A percentile compares a stretch with the other conserved stretches of the same genome.
Evolutionary conservation across 2,113 vertebrate species (phyloP).

Genomic region (Burhinus bistriatus): DNA sequence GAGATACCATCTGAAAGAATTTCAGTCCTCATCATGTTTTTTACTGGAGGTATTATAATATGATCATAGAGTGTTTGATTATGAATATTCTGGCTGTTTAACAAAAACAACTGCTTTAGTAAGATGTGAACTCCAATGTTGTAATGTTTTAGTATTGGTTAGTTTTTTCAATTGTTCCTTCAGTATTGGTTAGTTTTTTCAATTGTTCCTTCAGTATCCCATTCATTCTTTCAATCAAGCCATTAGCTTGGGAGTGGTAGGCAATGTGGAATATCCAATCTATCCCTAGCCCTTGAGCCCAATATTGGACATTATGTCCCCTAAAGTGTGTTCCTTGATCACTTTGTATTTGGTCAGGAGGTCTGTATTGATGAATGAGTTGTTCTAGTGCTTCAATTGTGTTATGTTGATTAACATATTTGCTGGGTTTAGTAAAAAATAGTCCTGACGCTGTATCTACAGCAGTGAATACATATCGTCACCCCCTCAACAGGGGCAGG

Average conservation of each 20-base stretch:
- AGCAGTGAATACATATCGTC: neutral
- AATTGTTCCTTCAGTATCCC: neutral
- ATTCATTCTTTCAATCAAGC: neutral
- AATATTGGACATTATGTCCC: neutral
- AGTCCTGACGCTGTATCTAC: neutral
- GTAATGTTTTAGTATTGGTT: neutral
- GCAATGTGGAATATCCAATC: neutral
- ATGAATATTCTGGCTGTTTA: neutral
- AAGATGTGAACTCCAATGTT: neutral
- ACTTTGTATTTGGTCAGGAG: neutral
- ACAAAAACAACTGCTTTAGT: neutral
- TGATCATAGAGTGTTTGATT: neutral
- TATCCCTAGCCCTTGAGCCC: neutral
- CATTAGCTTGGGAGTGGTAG: neutral
- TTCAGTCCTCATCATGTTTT: neutral
- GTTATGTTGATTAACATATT: neutral
- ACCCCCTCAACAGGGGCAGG: neutral
- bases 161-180: neutral
- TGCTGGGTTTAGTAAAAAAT: neutral
- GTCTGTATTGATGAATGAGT: neutral
- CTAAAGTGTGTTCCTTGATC: neutral
- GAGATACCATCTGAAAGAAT: neutral
- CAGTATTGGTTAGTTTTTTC: neutral
- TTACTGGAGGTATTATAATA: neutral
- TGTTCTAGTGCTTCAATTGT: neutral